Evolutionary conservation across 2,888 invertebrate species (phyloP).

Genomic region (Pocota personata): DNA sequence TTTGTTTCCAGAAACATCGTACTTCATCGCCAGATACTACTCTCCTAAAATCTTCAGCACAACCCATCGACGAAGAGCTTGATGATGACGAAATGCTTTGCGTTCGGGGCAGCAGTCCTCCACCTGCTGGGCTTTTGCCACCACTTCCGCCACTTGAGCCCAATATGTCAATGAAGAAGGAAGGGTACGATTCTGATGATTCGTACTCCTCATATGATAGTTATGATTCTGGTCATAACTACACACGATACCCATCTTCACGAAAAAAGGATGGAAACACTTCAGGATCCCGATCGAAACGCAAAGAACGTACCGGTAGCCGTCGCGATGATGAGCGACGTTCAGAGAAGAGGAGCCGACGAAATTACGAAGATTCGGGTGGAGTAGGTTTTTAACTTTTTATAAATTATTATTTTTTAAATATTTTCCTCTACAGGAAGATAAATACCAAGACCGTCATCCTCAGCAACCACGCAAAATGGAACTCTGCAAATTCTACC

Average conservation of each 20-base stretch:
- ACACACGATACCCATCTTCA: constrained; percentile 82
- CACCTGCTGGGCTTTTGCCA: constrained; percentile 76
- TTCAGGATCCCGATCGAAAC: constrained; percentile 81
- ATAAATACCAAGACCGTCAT: constrained; percentile 86
- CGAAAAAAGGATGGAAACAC: constrained; percentile 80
- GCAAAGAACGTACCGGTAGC: constrained; percentile 78
- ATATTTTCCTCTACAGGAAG: constrained; percentile 37
- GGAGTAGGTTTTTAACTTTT: constrained; percentile 81
- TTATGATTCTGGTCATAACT: constrained; percentile 83
- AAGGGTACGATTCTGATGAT: constrained; percentile 84
- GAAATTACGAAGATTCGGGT: constrained; percentile 82
- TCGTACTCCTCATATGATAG: constrained; percentile 85
- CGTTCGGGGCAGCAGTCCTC: constrained; percentile 90
- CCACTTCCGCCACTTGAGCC: constrained; percentile 77
- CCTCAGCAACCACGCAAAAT: constrained; percentile 95
- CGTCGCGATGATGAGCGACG: constrained; percentile 64
- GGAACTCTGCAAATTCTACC: constrained; percentile 98
- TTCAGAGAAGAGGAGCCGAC: constrained; percentile 80
- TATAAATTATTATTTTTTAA: neutral
- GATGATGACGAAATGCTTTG: constrained; percentile 93
- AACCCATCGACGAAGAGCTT: constrained; percentile 83
- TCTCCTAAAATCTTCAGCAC: constrained; percentile 44
- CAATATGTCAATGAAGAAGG: constrained; percentile 75
- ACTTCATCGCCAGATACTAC: constrained; percentile 79
- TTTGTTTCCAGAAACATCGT: constrained; percentile 69